Base-by-base conservation (phyloP, 37 sponge, comb jelly and placozoan genomes). In the Beroe ovata region DNA sequence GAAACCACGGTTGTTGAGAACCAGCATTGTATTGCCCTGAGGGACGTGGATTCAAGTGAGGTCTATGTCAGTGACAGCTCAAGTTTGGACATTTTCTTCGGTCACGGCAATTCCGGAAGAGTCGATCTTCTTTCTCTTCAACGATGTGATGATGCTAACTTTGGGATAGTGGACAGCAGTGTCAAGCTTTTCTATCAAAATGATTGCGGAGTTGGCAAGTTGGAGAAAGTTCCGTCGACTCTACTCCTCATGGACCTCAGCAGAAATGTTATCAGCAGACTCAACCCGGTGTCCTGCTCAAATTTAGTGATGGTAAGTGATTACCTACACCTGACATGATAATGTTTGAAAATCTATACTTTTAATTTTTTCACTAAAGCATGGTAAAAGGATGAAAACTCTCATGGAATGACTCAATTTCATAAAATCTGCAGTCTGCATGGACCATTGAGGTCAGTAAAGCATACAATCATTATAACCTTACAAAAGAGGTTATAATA, bases 231-330 rank as follows among this genome's bases (percentile, higher is more conserved):
- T 26, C 69, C 69, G 16, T 18, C 36, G 30, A 30, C 16, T 2
- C 4, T 66, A 16, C 1, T 30, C 4, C 25, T 66, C 16, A 47
- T 66, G 69, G 69, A 66, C 16, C 36, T 66, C 16, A 66, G 35
- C 16, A 66, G 69, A 37, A 66, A 66, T 37, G 18, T 18, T 18
- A 66, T 66, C 2, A 29, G 36, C 1, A 66, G 69, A 30, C 69
- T 66, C 6, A 66, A 14, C 16, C 69, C 69, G 1, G 33, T 66
- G 33, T 66, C 69, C 69, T 66, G 69, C 30, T 66, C 69, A 2
- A 26, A 66, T 33, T 37, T 66, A 14, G 69, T 66, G 14, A 30
- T 29, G 16, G 69, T 66, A 18, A 66, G 69, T n/a, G n/a, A n/a
- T n/a, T n/a, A n/a, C n/a, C n/a, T n/a, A n/a, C n/a, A n/a, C n/a